Percentiles rank a stretch among this genome's conserved stretches.
Conservation (phyloP, 2,113 vertebrate genomes). For the Eolophus roseicapilla region DNA sequence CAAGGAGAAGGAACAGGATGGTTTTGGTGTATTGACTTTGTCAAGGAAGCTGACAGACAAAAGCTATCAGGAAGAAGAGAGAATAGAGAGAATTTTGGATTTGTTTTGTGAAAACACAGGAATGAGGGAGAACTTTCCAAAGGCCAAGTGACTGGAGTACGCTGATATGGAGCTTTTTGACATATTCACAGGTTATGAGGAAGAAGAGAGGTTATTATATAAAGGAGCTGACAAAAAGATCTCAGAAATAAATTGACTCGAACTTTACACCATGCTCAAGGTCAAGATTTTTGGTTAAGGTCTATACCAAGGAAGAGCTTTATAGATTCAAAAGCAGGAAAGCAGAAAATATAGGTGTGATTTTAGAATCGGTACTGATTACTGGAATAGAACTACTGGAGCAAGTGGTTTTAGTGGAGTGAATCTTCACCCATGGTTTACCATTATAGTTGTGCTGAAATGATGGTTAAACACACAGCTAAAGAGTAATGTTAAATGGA, state of each 20-base stretch:
- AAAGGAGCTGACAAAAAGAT: neutral
- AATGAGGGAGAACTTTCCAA: neutral
- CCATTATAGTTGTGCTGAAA: neutral
- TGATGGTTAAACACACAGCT: neutral
- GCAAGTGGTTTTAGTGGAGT: neutral
- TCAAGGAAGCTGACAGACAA: neutral
- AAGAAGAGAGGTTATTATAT: neutral
- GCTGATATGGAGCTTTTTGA: neutral
- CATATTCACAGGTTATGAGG: neutral
- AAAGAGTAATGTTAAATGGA: neutral
- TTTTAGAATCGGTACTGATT: neutral
- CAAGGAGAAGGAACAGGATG: neutral
- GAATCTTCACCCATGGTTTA: neutral
- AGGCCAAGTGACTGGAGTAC: neutral
- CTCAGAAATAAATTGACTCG: neutral
- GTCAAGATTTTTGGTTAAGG: neutral
- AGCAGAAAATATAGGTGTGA: neutral
- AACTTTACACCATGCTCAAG: neutral
- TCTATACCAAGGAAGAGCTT: neutral
- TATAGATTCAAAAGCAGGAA: neutral
- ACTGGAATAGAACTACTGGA: neutral
- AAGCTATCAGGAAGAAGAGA: neutral
- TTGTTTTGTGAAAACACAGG: neutral
- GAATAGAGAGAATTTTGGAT: neutral
- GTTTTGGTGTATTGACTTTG: neutral